A percentile compares a stretch with the other conserved stretches of the same genome.
These are phyloP conservation scores for Euproctis similis DNA, from an alignment of 2,888 invertebrate species.

Conservation along the genomic window DNA sequence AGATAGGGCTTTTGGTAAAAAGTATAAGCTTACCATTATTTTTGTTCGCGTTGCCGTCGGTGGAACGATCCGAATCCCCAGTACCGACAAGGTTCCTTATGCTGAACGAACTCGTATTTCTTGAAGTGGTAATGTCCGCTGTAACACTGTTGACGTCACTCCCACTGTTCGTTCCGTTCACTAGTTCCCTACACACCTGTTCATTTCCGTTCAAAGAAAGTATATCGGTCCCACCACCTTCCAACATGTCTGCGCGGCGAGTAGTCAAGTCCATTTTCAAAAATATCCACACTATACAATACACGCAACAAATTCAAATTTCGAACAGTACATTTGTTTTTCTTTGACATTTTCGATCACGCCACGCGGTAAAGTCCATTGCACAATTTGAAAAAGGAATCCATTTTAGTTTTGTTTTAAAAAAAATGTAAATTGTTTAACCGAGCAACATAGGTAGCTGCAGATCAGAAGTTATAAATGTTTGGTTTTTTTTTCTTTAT, in stretches of 20 bases:
- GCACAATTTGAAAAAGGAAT: conserved; percentile 23
- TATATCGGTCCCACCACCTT: conserved; percentile 28
- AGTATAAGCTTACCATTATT: conserved; percentile 49
- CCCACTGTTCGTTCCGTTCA: conserved; percentile 44
- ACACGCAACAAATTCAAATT: conserved; percentile 23
- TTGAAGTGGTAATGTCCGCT: conserved; percentile 40
- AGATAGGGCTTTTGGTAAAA: too few species aligned
- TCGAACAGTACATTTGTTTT: conserved; percentile 24
- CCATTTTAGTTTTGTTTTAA: conserved; percentile 17
- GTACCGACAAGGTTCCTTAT: conserved; percentile 63
- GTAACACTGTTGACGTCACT: conserved; percentile 51
- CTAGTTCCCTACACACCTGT: conserved; percentile 43
- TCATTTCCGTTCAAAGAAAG: conserved; percentile 40
- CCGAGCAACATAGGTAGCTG: too few species aligned
- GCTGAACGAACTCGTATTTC: conserved; percentile 60
- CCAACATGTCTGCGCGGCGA: conserved; percentile 53
- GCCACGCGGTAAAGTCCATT: conserved; percentile 18
- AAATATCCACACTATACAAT: conserved; percentile 13
- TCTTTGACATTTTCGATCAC: conserved; percentile 33
- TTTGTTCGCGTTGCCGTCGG: conserved; percentile 45
- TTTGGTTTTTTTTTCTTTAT: too few species aligned
- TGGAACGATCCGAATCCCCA: conserved; percentile 44
- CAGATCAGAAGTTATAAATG: too few species aligned
- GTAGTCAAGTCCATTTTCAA: conserved; percentile 70
- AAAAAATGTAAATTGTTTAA: too few species aligned